Percentiles rank a stretch among this genome's conserved stretches.
These are phyloP conservation scores for Crenichthys baileyi DNA, from an alignment of 2,797 vertebrate genomes.

Conservation along the genomic window DNA sequence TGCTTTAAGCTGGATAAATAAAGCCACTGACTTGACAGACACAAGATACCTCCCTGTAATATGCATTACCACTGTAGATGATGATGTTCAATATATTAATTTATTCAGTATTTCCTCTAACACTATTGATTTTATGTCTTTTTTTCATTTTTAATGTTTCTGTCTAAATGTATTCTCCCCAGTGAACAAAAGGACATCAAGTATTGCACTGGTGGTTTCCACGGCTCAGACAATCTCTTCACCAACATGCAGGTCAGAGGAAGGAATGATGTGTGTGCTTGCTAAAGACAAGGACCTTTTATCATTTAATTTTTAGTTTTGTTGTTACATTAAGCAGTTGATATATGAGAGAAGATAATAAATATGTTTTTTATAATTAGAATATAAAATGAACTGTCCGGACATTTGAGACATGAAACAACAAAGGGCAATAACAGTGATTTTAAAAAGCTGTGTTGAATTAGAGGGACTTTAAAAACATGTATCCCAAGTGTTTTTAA, in stretches of 20 bases:
- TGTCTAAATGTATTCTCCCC: slow-evolving; percentile 34
- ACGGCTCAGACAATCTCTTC: slow-evolving; percentile 94
- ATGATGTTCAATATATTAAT: not conserved
- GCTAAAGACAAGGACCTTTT: not conserved
- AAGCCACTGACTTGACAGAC: not conserved
- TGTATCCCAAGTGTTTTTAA: not conserved
- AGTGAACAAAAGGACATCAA: slow-evolving; percentile 85
- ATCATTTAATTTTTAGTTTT: not conserved
- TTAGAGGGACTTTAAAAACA: not conserved
- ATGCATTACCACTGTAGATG: not conserved
- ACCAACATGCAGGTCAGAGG: slow-evolving; percentile 93
- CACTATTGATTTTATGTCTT: not conserved
- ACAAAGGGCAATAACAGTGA: not conserved
- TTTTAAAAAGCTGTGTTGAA: not conserved
- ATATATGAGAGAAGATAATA: not conserved
- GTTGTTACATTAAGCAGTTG: not conserved
- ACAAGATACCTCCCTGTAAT: not conserved
- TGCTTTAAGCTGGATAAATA: slow-evolving; percentile 14
- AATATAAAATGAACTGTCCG: not conserved
- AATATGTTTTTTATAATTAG: not conserved
- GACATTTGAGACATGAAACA: not conserved
- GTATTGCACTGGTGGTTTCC: slow-evolving; percentile 87
- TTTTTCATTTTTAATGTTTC: not conserved
- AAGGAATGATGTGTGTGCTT: slow-evolving; percentile 2
- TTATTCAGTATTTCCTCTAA: not conserved